A percentile compares a stretch with the other conserved stretches of the same genome.
Evolutionary conservation across 2,888 invertebrate species (phyloP).

Genomic region (Aphelenchoides bicaudatus): DNA sequence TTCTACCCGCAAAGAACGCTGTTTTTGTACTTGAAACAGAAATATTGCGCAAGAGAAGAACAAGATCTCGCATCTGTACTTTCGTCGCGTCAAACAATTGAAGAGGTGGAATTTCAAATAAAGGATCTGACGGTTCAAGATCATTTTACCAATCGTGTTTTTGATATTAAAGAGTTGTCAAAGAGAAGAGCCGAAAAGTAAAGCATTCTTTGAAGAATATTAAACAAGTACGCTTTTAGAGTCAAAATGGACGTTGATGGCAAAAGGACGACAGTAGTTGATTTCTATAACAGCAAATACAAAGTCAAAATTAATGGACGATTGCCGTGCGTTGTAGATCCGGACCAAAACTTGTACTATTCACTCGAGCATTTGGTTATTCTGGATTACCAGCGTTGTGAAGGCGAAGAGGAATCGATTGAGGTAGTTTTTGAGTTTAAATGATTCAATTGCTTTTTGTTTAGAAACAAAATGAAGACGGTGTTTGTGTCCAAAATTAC

Average conservation of each 20-base stretch:
- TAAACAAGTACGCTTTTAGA: not conserved
- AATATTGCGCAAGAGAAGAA: not conserved
- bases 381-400: not conserved
- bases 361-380: constrained; percentile 6
- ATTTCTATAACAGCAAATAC: not conserved
- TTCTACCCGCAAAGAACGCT: not conserved
- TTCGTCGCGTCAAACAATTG: not conserved
- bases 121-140: constrained; percentile 1
- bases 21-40: not conserved
- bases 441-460: not conserved
- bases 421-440: not conserved
- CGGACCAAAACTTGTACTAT: not conserved
- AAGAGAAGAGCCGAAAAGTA: not conserved
- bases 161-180: not conserved
- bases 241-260: not conserved
- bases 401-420: not conserved
- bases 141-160: not conserved
- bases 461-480: too few species aligned
- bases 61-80: not conserved
- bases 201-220: not conserved
- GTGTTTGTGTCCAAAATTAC: too few species aligned
- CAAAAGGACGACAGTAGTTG: not conserved
- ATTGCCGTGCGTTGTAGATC: not conserved
- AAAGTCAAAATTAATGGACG: too few species aligned
- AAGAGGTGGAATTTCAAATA: not conserved